Percentiles rank a stretch among this genome's conserved stretches.
These are phyloP conservation scores for Micronycteris hirsuta DNA, from an alignment of 2,113 vertebrate species.

Conservation along the genomic window DNA sequence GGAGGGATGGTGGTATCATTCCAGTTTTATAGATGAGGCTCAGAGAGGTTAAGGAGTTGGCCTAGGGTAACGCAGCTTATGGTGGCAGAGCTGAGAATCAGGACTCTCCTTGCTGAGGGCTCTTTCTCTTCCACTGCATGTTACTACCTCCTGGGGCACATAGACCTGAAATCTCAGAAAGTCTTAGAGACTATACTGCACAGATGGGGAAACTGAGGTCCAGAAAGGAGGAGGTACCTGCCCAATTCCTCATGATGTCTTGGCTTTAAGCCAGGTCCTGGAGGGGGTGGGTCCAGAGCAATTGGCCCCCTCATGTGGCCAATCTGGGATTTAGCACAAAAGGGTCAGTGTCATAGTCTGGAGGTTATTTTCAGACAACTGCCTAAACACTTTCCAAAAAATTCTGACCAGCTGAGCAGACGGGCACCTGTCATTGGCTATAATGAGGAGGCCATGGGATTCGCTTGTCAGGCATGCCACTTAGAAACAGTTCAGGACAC, in stretches of 20 bases:
- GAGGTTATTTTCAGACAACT: constrained; percentile 41
- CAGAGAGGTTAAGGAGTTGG: not conserved
- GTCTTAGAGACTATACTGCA: not conserved
- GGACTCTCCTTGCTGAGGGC: not conserved
- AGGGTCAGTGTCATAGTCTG: not conserved
- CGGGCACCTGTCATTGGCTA: constrained; percentile 38
- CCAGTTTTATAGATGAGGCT: not conserved
- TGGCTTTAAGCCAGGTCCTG: not conserved
- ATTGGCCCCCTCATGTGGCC: not conserved
- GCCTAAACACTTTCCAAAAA: not conserved
- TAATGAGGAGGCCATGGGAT: constrained; percentile 8
- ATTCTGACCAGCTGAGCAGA: constrained; percentile 26
- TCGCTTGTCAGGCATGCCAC: not conserved
- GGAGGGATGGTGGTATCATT: not conserved
- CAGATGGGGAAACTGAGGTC: not conserved
- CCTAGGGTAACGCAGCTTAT: not conserved
- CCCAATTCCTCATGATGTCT: no score
- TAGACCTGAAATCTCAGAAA: not conserved
- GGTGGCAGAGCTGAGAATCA: not conserved
- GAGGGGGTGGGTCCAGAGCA: not conserved
- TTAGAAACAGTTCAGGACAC: constrained; percentile 2
- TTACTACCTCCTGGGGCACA: not conserved
- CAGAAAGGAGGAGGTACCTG: not conserved
- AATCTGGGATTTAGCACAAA: not conserved
- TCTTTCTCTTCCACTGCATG: not conserved